Conservation (phyloP, 2,888 invertebrate genomes). For the Cheilosia soror region DNA sequence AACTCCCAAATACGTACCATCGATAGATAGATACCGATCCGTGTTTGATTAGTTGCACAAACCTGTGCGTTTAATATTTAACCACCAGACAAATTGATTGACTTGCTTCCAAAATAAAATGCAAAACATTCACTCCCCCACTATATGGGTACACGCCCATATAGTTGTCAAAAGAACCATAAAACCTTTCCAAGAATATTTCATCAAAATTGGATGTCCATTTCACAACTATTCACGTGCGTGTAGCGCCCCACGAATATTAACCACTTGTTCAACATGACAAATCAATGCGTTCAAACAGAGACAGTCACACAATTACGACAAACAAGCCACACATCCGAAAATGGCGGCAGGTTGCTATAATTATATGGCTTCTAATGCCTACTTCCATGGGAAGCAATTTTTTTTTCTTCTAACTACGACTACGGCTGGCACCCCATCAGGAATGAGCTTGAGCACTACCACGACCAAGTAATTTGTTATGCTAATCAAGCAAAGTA, state of each 20-base stretch:
- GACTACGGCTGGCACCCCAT: neutral
- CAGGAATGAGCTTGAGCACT: neutral
- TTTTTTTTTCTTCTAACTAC: neutral
- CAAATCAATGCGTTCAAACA: slow-evolving; percentile 46
- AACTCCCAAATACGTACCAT: neutral
- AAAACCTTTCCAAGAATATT: slow-evolving; percentile 24
- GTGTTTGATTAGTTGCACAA: neutral
- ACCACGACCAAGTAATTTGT: slow-evolving; percentile 42
- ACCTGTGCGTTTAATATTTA: neutral
- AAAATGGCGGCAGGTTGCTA: slow-evolving; percentile 54
- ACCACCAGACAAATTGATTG: slow-evolving; percentile 11
- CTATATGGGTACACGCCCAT: neutral
- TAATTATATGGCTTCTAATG: neutral
- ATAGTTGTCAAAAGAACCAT: neutral
- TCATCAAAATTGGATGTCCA: neutral
- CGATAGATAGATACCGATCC: too few relatives aligned
- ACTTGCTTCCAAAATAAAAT: slow-evolving; percentile 20
- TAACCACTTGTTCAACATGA: slow-evolving; percentile 59
- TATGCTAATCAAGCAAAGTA: slow-evolving; percentile 54
- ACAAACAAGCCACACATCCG: slow-evolving; percentile 32
- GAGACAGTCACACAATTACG: slow-evolving; percentile 17
- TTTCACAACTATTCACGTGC: slow-evolving; percentile 19
- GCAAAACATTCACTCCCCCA: slow-evolving; percentile 5
- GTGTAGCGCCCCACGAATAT: slow-evolving; percentile 50
- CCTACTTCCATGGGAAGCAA: slow-evolving; percentile 35